Base-by-base conservation (phyloP, 2,888 invertebrate species). In the Sericinus montela region DNA sequence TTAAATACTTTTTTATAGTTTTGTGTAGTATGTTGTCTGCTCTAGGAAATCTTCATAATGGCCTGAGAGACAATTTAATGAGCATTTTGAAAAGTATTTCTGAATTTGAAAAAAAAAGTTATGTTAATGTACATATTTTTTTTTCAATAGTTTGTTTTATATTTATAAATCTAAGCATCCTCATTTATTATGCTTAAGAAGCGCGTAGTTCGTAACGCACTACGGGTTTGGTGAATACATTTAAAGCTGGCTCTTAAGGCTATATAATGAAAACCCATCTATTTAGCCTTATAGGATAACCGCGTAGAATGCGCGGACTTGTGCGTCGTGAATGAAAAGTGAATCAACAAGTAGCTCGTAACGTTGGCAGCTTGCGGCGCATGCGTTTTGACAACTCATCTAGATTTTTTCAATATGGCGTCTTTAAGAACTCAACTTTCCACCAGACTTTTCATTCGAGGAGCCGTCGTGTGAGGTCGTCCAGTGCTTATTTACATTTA, bases 311-410 rank as follows among this genome's bases (percentile, higher is more conserved):
- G 83, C 82, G 80, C 80, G 74, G 63, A 58, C 54, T 56, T 54
- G 56, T 77, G 74, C 76, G 79, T 77, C 58, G 71, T 86, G 83
- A 87, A 87, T 87, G 87, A 76, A 83, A 74, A 61, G 54, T 62
- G 60, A 72, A 69, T 85, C 87, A 87, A 87, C 87, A 87, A 87
- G 87, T 87, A 79, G 78, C 63, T 63, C 61, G 66, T 69, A 49
- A 65, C 48, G 42, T 35, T 44, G 52, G 48, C 45, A 38, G 10
- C 40, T 36, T 37, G 48, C 42, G 53, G 71, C 82, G 81, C 85
- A 77, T 72, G 81, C 78, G 75, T 65, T 37, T 49, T 50, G 51
- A 49, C 45, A 57, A 35, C 40, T 51, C 53, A 46, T 58, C 52
- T 54, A 52, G 51, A 56, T 54, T 55, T 65, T 63, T 65, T 58